Base-by-base conservation (phyloP, 2,797 vertebrate species). In the Coranthus polyacanthus region DNA sequence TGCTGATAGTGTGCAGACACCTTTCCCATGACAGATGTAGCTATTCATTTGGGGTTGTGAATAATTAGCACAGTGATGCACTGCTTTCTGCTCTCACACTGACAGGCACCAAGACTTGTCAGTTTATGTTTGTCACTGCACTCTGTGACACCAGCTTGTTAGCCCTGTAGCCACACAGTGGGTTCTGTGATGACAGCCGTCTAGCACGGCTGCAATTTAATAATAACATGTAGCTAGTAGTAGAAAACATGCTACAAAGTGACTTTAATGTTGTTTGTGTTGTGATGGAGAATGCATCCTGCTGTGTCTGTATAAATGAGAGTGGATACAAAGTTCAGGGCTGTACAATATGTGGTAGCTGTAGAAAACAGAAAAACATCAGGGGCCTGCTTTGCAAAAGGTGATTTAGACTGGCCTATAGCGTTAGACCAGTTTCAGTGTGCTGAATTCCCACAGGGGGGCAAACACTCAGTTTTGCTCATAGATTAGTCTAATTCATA, bases 11-110 rank as follows among this genome's bases (percentile, higher is more conserved):
- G 39, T 63, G 20, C 53, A 61, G 50, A 41, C 10, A 6, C 22
- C 11, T 39, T 49, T n/a, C n/a, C 32, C 7, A 5, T 64, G 52
- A 59, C 42, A 61, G 37, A 39, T 83, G 24, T 50, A 43, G 36
- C 36, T 51, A 10, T 60, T 79, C 11, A 51, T 51, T 47, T 16
- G 2, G 56, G 18, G 26, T 34, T 79, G 64, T 58, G 29, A 78
- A 68, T 85, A 71, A 66, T 79, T 45, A 58, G 26, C 50, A 50
- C 72, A 69, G 57, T 61, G 44, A 65, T 69, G 57, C 43, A 16
- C 45, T 72, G 52, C 10, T 76, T 72, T 63, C 46, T 69, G 59
- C 3, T n/a, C 44, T 69, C 39, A 34, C 22, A 74, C 45, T 36
- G 63, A 70, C 36, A 11, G 49, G 58, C 56, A 45, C 59, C 41